These are phyloP conservation scores for Orycteropus afer DNA, from an alignment of 2,113 vertebrate species.

Conservation along the genomic window DNA sequence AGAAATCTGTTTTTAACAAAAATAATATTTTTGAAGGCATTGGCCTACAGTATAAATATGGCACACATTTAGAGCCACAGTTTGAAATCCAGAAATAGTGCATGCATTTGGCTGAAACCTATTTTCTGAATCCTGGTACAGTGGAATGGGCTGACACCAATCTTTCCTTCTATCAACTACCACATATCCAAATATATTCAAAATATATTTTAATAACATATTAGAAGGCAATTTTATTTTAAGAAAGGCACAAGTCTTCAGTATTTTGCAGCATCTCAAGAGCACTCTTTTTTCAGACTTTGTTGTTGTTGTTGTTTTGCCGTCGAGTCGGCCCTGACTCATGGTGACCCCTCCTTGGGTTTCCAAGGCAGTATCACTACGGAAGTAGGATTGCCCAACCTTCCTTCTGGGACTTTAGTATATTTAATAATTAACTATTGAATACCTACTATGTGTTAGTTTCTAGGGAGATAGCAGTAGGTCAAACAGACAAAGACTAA, in stretches of 20 bases:
- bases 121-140: neutral
- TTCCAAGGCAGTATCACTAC: too few relatives aligned
- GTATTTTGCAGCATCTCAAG: neutral
- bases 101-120: neutral
- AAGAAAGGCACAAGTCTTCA: neutral
- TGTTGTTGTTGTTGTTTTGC: too few relatives aligned
- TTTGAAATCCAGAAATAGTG: neutral
- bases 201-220: neutral
- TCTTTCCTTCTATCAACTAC: neutral
- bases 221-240: neutral
- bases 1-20: conserved; percentile 11
- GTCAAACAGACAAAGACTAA: neutral
- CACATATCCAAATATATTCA: neutral
- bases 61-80: neutral
- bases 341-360: too few relatives aligned
- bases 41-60: neutral
- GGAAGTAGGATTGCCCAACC: too few relatives aligned
- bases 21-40: conserved; percentile 27
- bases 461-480: neutral
- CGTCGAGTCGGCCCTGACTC: too few relatives aligned
- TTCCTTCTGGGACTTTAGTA: too few relatives aligned
- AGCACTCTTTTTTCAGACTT: neutral
- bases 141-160: neutral
- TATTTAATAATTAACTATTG: neutral
- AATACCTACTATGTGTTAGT: neutral